Conservation (phyloP, 2,113 vertebrate genomes). For the Tauraco erythrolophus region DNA sequence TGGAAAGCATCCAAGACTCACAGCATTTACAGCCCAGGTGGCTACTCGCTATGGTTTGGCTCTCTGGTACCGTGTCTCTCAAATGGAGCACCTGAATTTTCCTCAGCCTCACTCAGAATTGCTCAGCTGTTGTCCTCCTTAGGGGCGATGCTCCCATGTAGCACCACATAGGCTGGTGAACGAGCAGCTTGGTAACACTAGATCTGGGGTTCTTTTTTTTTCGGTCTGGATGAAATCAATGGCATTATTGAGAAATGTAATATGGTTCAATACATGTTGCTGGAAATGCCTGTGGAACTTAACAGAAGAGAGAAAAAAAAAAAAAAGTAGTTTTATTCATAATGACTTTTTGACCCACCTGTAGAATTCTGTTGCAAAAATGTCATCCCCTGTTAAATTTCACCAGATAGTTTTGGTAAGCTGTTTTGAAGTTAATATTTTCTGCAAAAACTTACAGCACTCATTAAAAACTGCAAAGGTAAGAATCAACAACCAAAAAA, state of each 20-base stretch:
- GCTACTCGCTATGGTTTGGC: neutral
- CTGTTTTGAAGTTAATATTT: neutral
- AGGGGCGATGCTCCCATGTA: neutral
- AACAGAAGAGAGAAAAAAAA: neutral
- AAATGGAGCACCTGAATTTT: neutral
- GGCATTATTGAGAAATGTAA: neutral
- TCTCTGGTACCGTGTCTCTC: neutral
- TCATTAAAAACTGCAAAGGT: neutral
- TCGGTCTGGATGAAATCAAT: neutral
- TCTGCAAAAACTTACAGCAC: neutral
- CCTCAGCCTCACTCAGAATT: neutral
- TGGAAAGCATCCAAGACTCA: neutral
- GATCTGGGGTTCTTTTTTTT: neutral
- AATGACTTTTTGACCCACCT: neutral
- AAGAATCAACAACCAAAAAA: neutral
- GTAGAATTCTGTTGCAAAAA: neutral
- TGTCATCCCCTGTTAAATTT: neutral
- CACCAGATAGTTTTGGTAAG: neutral
- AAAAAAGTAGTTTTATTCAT: neutral
- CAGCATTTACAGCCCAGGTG: neutral
- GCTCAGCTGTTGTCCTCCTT: neutral
- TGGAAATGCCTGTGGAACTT: neutral
- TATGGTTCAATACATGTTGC: neutral
- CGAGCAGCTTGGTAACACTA: neutral
- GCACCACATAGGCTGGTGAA: fast-evolving